Evolutionary conservation across 2,797 vertebrate genomes (phyloP).

Genomic region (Siniperca scherzeri): DNA sequence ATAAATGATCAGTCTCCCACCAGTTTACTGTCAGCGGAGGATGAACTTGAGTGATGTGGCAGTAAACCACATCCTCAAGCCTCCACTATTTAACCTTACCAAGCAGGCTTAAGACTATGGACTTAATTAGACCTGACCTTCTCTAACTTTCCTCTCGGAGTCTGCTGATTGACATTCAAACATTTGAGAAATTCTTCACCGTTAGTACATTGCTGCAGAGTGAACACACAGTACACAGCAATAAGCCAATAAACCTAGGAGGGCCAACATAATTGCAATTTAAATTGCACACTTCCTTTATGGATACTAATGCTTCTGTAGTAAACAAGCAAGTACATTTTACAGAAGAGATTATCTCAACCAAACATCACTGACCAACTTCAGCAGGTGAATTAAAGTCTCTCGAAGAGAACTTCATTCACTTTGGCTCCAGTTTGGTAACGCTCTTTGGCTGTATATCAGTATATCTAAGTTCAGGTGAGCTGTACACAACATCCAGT

Average conservation of each 20-base stretch:
- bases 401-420: not conserved
- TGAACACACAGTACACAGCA: constrained; percentile 12
- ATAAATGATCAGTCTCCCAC: constrained; percentile 36
- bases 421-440: not conserved
- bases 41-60: constrained; percentile 39
- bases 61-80: constrained; percentile 45
- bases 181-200: constrained; percentile 20
- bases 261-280: constrained; percentile 17
- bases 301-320: constrained; percentile 10
- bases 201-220: constrained; percentile 12
- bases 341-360: constrained; percentile 15
- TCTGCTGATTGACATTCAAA: constrained; percentile 37
- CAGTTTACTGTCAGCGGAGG: constrained; percentile 35
- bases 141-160: constrained; percentile 30
- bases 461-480: not conserved
- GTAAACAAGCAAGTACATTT: constrained; percentile 11
- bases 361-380: constrained; percentile 7
- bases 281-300: constrained; percentile 30
- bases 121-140: constrained; percentile 55
- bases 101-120: constrained; percentile 46
- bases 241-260: constrained; percentile 27
- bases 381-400: constrained; percentile 22
- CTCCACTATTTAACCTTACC: constrained; percentile 43
- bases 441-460: not conserved
- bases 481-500: not conserved